Percentiles rank a stretch among this genome's conserved stretches.
These are phyloP conservation scores for Diplogasteroides magnus DNA, from an alignment of 1,140 invertebrate genomes.

Conservation along the genomic window DNA sequence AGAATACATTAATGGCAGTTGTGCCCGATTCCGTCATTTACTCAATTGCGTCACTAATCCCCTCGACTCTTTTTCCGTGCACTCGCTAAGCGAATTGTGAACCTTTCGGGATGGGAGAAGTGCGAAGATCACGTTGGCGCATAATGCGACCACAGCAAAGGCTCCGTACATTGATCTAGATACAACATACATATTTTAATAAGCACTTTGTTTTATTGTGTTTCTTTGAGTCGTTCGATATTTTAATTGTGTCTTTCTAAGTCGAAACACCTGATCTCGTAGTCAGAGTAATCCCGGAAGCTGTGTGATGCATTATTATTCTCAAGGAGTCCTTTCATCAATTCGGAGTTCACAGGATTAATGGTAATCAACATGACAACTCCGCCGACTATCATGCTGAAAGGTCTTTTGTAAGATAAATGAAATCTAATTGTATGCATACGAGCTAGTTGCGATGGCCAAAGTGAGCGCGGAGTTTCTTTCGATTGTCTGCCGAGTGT, in stretches of 20 bases:
- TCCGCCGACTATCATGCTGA: neutral
- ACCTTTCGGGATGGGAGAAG: slow-evolving; percentile 15
- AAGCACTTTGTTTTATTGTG: neutral
- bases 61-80: slow-evolving; percentile 5
- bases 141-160: slow-evolving; percentile 12
- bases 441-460: neutral
- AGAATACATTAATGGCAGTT: too few relatives aligned
- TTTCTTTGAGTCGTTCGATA: neutral
- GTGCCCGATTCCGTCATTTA: too few relatives aligned
- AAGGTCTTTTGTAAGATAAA: neutral
- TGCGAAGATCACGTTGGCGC: slow-evolving; percentile 20
- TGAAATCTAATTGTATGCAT: neutral
- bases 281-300: neutral
- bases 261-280: neutral
- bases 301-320: neutral
- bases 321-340: neutral
- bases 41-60: slow-evolving; percentile 2
- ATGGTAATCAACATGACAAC: neutral
- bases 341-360: neutral
- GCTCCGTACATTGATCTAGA: slow-evolving; percentile 23
- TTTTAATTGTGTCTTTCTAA: neutral
- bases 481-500: neutral
- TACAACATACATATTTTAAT: neutral
- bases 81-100: slow-evolving; percentile 16
- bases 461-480: neutral